Conservation (phyloP, 2,113 vertebrate species). For the Piprites chloris region DNA sequence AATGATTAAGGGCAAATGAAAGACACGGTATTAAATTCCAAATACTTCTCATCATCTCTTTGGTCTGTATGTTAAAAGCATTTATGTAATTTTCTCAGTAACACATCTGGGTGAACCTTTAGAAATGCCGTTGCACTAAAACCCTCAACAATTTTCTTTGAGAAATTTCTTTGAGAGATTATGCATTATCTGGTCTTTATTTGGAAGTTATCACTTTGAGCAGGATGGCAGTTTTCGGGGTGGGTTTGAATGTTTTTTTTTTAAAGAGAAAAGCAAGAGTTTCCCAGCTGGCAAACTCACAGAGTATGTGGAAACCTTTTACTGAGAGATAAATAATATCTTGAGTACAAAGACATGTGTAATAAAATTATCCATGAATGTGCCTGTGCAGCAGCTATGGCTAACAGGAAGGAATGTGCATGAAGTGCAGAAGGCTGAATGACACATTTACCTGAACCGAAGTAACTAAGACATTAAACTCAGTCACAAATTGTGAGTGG, state of each 20-base stretch:
- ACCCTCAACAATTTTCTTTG: too few species aligned
- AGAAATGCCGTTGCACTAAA: not conserved
- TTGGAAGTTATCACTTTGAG: too few species aligned
- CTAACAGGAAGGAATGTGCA: not conserved
- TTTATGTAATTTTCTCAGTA: not conserved
- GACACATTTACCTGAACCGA: not conserved
- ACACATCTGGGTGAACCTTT: not conserved
- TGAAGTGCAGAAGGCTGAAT: not conserved
- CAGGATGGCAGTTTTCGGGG: not conserved
- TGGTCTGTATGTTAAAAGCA: not conserved
- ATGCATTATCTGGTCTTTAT: not conserved
- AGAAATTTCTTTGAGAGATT: not conserved
- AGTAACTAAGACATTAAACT: not conserved
- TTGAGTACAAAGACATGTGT: not conserved
- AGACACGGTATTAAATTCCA: not conserved
- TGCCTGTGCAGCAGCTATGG: not conserved
- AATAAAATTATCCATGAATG: not conserved
- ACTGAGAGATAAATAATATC: not conserved
- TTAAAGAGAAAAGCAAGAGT: not conserved
- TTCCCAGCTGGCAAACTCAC: not conserved
- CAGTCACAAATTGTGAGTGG: not conserved
- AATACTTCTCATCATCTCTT: not conserved
- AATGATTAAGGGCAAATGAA: not conserved
- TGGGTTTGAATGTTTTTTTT: not conserved
- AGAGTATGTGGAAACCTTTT: not conserved